Base-by-base conservation (phyloP, 2,113 vertebrate species). In the Varanus komodoensis region DNA sequence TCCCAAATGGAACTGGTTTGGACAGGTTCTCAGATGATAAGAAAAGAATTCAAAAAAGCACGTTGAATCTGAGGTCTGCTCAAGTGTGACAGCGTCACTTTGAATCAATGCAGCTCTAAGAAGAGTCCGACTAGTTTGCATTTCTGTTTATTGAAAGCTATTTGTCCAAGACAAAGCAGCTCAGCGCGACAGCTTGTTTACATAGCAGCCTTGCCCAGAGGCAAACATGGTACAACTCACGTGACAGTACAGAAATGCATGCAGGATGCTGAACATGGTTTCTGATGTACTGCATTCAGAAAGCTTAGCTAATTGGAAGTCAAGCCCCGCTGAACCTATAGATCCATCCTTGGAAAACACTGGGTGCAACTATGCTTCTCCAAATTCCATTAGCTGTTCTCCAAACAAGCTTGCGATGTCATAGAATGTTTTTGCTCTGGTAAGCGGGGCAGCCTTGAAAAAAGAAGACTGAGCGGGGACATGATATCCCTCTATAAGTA, bases 51-150 rank as follows among this genome's bases (percentile, higher is more conserved):
- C 67, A 38, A 64, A 91, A 38, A 57, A 77, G 71, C 21, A 84
- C 14, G 6, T 84, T 57, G 27, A n/a, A 88, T 44, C 14, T 25
- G 11, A n/a, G 48, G n/a, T 19, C 48, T 38, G 14, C 50, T 48
- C 9, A 71, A 78, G n/a, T 54, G 19, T 88, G 61, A 57, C 23
- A 14, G 34, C 23, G 14, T 88, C 73, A 83, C 80, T 87, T 84
- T 79, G 61, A 88, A 91, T 91, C 61, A 84, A 14, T 7, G 44
- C n/a, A 38, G 71, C 73, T 83, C n/a, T 57, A 14, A 57, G 67
- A 84, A 91, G 23, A 87, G n/a, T 54, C 73, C 52, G 68, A 52
- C n/a, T 91, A 54, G 64, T 84, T 87, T 91, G 90, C 81, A 88
- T 78, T 83, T 83, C 50, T 83, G 23, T 78, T 88, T 69, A 88